Evolutionary conservation across 2,797 vertebrate species (phyloP).

Genomic region (Trichosurus vulpecula): DNA sequence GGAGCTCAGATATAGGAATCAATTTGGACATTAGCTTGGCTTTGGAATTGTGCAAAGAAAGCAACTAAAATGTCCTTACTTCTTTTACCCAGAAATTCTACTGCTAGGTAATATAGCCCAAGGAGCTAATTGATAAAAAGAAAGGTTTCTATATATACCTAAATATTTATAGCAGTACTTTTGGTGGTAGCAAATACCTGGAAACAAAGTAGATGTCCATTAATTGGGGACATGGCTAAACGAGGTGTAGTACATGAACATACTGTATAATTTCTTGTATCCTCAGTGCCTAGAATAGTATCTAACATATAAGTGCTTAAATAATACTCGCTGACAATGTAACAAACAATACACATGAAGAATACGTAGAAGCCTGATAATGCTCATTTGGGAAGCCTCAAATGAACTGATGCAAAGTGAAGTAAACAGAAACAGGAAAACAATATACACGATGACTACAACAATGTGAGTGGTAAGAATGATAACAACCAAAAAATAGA

Average conservation of each 20-base stretch:
- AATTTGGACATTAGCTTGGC: neutral
- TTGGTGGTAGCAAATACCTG: neutral
- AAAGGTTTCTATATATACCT: neutral
- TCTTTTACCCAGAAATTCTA: neutral
- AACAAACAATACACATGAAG: neutral
- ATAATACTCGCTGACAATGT: neutral
- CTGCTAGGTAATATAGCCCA: neutral
- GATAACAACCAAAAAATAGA: neutral
- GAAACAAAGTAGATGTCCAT: neutral
- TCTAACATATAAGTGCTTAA: neutral
- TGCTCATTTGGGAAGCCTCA: neutral
- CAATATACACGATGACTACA: neutral
- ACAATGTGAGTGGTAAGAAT: neutral
- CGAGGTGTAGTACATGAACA: neutral
- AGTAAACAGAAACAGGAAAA: neutral
- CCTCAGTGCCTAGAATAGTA: neutral
- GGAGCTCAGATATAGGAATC: neutral
- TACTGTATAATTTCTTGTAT: neutral
- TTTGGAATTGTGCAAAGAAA: neutral
- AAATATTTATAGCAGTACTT: neutral
- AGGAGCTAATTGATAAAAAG: neutral
- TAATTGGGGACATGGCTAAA: neutral
- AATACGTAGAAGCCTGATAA: neutral
- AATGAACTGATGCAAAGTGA: neutral
- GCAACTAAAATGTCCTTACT: neutral